phyloP scores from a whole-genome alignment of 2,888 invertebrate species.

The Lasioglossum lativentre region DNA sequence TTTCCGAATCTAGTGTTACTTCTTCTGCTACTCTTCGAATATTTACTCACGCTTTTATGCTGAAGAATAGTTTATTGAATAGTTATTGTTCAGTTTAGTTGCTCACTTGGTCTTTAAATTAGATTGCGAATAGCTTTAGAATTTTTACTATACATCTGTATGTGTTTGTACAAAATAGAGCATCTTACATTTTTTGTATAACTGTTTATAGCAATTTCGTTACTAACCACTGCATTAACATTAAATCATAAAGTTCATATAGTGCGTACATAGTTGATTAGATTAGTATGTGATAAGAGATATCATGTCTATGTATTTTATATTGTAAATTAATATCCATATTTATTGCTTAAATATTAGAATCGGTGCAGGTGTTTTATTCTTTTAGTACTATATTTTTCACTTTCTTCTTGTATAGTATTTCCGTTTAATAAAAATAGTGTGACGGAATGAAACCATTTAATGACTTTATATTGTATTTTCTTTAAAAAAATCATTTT shows the following conservation, averaged over 20 bases:
- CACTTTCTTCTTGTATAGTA: constrained; percentile 41
- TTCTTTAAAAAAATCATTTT: neutral
- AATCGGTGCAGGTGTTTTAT: neutral
- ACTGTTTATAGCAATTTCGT: constrained; percentile 12
- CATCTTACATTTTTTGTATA: constrained; percentile 11
- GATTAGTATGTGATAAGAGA: neutral
- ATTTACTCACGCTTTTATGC: neutral
- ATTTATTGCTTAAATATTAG: neutral
- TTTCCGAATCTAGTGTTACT: neutral
- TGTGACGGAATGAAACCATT: constrained; percentile 38
- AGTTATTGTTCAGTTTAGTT: neutral
- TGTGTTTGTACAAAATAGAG: neutral
- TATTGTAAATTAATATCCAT: neutral
- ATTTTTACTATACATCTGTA: neutral
- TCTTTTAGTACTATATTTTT: constrained; percentile 3
- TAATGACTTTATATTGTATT: constrained; percentile 41
- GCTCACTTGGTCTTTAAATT: neutral
- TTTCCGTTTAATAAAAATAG: constrained; percentile 54
- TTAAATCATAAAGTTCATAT: neutral
- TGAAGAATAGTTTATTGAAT: neutral
- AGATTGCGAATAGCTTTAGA: neutral
- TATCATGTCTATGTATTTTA: neutral
- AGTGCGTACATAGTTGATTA: neutral
- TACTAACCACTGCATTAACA: neutral
- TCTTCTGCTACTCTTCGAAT: neutral